Conservation (phyloP, 2,888 invertebrate species). For the Trichopoda pennipes region DNA sequence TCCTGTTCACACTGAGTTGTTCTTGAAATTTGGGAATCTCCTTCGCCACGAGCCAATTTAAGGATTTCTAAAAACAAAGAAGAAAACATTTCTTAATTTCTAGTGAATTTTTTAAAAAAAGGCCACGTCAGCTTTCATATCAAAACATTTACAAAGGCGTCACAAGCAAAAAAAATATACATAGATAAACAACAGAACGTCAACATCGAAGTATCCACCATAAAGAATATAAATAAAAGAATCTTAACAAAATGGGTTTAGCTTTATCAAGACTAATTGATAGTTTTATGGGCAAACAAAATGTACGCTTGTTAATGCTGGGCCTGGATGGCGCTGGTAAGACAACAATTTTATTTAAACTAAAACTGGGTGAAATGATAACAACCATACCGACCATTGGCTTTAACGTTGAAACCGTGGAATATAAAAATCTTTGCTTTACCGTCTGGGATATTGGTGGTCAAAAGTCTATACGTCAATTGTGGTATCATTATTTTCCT, state of each 20-base stretch:
- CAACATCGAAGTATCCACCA: not conserved
- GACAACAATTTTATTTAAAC: conserved; percentile 76
- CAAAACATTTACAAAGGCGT: not conserved
- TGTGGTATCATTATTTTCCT: conserved; percentile 76
- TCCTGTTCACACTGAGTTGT: conserved; percentile 97
- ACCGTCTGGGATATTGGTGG: conserved; percentile 78
- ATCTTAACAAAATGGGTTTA: conserved; percentile 70
- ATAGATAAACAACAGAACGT: conserved; percentile 1
- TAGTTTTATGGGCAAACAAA: conserved; percentile 71
- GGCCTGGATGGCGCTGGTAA: conserved; percentile 78
- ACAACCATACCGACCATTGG: conserved; percentile 77
- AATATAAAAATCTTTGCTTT: conserved; percentile 76
- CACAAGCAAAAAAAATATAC: not conserved
- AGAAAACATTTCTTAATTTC: conserved; percentile 29
- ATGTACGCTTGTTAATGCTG: conserved; percentile 75
- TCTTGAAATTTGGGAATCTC: conserved; percentile 93
- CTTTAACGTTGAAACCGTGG: conserved; percentile 76
- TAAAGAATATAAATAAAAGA: conserved; percentile 1
- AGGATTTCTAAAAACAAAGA: conserved; percentile 88
- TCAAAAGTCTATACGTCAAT: conserved; percentile 73
- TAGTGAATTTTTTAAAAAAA: not conserved
- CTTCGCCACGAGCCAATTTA: conserved; percentile 93
- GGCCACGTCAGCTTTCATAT: conserved; percentile 45
- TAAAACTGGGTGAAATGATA: conserved; percentile 74
- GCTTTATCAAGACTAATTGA: conserved; percentile 72